phyloP scores from a whole-genome alignment of 2,888 invertebrate genomes.

The Cerastis rubricosa region DNA sequence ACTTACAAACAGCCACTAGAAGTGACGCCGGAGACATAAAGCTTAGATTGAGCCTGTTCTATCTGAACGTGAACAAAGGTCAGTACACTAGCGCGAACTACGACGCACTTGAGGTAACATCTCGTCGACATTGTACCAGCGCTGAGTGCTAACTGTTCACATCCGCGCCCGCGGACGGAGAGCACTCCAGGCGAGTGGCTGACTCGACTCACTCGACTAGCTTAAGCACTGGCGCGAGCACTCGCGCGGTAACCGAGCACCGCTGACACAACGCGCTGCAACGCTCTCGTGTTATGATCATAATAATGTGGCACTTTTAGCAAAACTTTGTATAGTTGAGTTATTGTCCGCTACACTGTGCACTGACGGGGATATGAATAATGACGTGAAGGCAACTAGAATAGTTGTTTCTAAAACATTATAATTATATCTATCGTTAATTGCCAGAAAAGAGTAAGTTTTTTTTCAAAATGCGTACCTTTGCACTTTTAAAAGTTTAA shows the following conservation, averaged over 20 bases:
- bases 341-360: background rate
- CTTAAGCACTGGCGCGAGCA: slow-evolving; percentile 13
- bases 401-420: background rate
- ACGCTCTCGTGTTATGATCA: slow-evolving; percentile 11
- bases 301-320: background rate
- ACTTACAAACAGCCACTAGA: background rate
- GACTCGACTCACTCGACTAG: slow-evolving; percentile 57
- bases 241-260: slow-evolving; percentile 15
- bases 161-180: slow-evolving; percentile 25
- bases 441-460: background rate
- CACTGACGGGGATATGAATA: background rate
- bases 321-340: background rate
- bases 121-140: slow-evolving; percentile 7
- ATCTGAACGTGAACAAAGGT: background rate
- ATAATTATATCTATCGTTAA: too few relatives aligned
- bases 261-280: slow-evolving; percentile 11
- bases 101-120: slow-evolving; percentile 21
- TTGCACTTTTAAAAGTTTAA: background rate
- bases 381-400: background rate
- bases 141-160: slow-evolving; percentile 44
- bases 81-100: background rate
- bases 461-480: background rate
- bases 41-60: background rate
- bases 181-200: slow-evolving; percentile 46
- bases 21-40: background rate